Percentiles rank a stretch among this genome's conserved stretches.
Conservation (phyloP, 1,140 invertebrate species). For the Frieseomelitta varia region DNA sequence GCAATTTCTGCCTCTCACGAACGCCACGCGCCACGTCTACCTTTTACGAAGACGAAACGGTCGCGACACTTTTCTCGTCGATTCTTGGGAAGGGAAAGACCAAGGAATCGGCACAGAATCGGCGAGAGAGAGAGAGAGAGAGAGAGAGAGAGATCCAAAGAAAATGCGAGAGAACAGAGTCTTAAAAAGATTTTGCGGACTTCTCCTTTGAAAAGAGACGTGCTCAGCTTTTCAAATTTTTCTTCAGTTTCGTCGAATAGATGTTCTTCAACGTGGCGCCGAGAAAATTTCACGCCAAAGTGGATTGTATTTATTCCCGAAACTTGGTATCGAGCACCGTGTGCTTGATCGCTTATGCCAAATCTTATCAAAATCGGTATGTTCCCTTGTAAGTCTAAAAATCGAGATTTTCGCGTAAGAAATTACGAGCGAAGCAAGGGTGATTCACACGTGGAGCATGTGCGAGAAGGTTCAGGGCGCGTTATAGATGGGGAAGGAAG, state of each 20-base stretch:
- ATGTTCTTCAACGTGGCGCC: neutral
- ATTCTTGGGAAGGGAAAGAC: neutral
- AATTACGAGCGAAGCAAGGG: neutral
- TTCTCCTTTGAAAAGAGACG: neutral
- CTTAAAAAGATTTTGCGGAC: no score
- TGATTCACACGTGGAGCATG: neutral
- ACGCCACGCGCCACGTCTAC: neutral
- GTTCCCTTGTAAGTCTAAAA: no score
- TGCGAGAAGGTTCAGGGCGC: neutral
- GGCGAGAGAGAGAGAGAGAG: neutral
- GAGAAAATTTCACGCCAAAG: neutral
- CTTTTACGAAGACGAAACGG: neutral
- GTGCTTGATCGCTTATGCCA: no score
- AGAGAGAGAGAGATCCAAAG: neutral
- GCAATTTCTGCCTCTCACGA: slow-evolving; percentile 17
- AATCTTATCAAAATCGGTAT: no score
- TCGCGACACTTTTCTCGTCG: neutral
- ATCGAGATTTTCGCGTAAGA: no score
- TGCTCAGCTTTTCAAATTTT: neutral
- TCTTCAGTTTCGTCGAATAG: neutral
- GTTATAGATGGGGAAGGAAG: slow-evolving; percentile 8
- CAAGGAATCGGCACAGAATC: neutral
- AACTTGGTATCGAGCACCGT: no score
- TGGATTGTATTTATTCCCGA: no score
- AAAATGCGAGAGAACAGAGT: neutral